Evolutionary conservation across 2,113 vertebrate genomes (phyloP).

Genomic region (Psittacara wagleri): DNA sequence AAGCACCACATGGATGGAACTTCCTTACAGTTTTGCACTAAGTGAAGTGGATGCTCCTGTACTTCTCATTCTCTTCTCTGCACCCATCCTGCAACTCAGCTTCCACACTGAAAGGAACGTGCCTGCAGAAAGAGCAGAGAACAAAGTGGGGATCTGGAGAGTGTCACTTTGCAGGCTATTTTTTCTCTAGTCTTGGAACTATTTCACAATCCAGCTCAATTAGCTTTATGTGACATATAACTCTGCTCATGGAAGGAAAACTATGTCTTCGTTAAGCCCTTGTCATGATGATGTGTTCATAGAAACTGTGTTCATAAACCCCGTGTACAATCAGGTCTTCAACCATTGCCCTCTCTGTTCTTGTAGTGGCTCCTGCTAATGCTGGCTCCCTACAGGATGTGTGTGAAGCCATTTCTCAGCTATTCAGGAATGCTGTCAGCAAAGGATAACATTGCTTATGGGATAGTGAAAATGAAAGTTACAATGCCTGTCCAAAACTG

Average conservation of each 20-base stretch:
- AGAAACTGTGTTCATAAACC: not conserved
- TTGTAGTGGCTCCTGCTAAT: not conserved
- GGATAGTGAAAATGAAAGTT: not conserved
- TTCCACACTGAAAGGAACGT: not conserved
- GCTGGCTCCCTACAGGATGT: not conserved
- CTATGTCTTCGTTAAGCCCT: not conserved
- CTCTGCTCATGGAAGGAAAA: not conserved
- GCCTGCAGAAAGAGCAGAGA: not conserved
- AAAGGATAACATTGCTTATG: not conserved
- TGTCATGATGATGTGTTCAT: not conserved
- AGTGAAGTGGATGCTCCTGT: not conserved
- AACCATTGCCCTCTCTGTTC: not conserved
- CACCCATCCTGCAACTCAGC: not conserved
- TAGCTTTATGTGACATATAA: not conserved
- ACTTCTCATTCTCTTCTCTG: not conserved
- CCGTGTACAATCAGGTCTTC: not conserved
- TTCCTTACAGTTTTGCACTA: not conserved
- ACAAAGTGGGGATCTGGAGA: not conserved
- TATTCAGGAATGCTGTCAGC: not conserved
- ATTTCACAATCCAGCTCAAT: not conserved
- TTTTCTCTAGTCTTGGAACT: not conserved
- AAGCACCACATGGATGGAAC: not conserved
- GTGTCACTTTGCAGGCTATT: not conserved
- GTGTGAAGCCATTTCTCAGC: not conserved
- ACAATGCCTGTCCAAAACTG: not conserved